Percentiles rank a stretch among this genome's conserved stretches.
These are phyloP conservation scores for Brachyalestes nurse DNA, from an alignment of 2,797 vertebrate genomes.

Conservation along the genomic window DNA sequence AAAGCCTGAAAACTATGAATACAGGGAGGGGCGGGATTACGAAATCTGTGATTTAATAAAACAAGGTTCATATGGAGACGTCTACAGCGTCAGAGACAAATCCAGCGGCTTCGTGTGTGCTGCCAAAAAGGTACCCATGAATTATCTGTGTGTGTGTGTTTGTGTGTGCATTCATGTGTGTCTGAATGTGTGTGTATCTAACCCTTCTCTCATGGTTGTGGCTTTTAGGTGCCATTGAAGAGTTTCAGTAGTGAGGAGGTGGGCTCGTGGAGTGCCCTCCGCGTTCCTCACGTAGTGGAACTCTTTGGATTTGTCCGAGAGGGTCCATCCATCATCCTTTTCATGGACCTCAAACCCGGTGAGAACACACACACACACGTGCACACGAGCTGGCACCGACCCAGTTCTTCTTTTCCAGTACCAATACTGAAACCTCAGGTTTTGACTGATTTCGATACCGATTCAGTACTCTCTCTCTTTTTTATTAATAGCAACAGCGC, in stretches of 20 bases:
- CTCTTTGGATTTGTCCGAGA: conserved; percentile 93
- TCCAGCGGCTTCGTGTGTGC: conserved; percentile 90
- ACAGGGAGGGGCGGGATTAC: conserved; percentile 90
- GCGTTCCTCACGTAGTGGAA: conserved; percentile 86
- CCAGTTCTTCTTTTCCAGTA: neutral
- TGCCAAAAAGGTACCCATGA: conserved; percentile 88
- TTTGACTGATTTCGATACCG: too few species aligned
- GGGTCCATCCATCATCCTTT: conserved; percentile 86
- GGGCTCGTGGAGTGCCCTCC: conserved; percentile 86
- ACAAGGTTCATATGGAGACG: conserved; percentile 91
- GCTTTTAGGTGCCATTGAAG: conserved; percentile 82
- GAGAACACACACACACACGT: conserved; percentile 39
- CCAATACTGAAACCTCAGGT: neutral
- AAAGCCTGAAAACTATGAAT: conserved; percentile 88
- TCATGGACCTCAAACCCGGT: conserved; percentile 95
- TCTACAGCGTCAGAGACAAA: conserved; percentile 87
- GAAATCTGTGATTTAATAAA: conserved; percentile 79
- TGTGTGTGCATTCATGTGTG: conserved; percentile 30
- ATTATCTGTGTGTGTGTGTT: conserved; percentile 2
- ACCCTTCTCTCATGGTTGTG: neutral
- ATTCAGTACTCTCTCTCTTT: too few species aligned
- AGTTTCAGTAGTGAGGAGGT: conserved; percentile 91
- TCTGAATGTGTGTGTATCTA: neutral
- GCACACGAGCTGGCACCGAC: neutral
- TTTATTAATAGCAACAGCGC: too few species aligned